phyloP scores from a whole-genome alignment of 2,113 vertebrate species.

The Phycodurus eques region DNA sequence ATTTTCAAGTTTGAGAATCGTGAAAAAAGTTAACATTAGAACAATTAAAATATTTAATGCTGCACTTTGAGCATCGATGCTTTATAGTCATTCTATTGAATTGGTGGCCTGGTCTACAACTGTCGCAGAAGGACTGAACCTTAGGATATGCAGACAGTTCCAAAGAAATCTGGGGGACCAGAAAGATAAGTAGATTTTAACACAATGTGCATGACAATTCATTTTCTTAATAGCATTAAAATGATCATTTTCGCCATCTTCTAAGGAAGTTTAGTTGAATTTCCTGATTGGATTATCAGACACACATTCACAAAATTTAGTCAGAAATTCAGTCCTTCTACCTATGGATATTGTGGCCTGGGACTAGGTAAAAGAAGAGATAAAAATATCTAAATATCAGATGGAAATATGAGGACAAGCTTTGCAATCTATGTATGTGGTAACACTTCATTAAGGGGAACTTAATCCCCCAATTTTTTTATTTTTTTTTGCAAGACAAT shows the following conservation, averaged over 20 bases:
- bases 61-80: constrained; percentile 95
- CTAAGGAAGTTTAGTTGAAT: constrained; percentile 84
- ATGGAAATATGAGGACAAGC: constrained; percentile 81
- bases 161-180: constrained; percentile 73
- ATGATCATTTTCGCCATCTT: constrained; percentile 86
- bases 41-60: constrained; percentile 95
- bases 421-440: constrained; percentile 80
- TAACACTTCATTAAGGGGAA: constrained; percentile 72
- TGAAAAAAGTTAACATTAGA: constrained; percentile 93
- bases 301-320: constrained; percentile 71
- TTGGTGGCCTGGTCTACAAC: constrained; percentile 78
- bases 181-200: constrained; percentile 91
- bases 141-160: constrained; percentile 50
- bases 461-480: too few species aligned
- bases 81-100: constrained; percentile 82
- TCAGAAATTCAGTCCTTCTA: constrained; percentile 58
- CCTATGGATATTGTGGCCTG: constrained; percentile 34
- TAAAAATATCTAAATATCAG: constrained; percentile 78
- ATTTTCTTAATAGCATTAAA: constrained; percentile 99
- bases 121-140: constrained; percentile 82
- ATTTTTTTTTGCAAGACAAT: background rate
- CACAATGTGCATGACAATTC: constrained; percentile 99
- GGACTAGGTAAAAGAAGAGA: constrained; percentile 64
- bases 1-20: constrained; percentile 72
- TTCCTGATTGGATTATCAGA: constrained; percentile 82